phyloP scores from a whole-genome alignment of 2,888 invertebrate genomes.

The Adineta ricciae region DNA sequence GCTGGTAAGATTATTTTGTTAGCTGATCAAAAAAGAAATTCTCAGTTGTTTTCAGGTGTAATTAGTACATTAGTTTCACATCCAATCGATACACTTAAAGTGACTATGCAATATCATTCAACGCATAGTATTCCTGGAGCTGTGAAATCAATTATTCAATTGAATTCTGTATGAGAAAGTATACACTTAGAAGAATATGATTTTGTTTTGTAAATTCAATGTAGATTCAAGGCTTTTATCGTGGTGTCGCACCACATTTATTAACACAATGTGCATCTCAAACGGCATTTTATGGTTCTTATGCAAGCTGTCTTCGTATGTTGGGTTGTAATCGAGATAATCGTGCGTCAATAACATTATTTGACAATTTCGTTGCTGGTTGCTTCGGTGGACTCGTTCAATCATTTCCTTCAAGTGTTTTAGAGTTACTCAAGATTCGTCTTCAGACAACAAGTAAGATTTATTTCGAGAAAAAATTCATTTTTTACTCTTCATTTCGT shows the following conservation, averaged over 20 bases:
- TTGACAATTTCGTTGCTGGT: neutral
- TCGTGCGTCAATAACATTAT: neutral
- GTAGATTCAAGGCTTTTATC: neutral
- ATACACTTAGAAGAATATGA: neutral
- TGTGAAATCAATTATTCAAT: neutral
- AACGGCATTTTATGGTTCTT: constrained; percentile 8
- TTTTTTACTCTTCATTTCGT: neutral
- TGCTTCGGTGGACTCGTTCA: neutral
- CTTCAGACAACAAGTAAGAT: constrained; percentile 16
- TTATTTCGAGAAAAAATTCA: neutral
- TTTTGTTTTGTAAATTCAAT: neutral
- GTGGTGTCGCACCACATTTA: neutral
- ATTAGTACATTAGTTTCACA: neutral
- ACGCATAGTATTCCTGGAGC: neutral
- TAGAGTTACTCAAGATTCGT: neutral
- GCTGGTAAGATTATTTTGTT: neutral
- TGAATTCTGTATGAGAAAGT: neutral
- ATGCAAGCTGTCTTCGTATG: neutral
- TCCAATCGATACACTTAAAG: neutral
- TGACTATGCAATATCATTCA: constrained; percentile 15
- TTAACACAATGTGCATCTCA: neutral
- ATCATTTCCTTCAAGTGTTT: neutral
- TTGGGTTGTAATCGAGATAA: neutral
- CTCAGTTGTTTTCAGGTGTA: neutral
- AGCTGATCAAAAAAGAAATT: too few species aligned